A percentile compares a stretch with the other conserved stretches of the same genome.
phyloP scores from a whole-genome alignment of 2,797 vertebrate genomes.

The Poecilia velifera region DNA sequence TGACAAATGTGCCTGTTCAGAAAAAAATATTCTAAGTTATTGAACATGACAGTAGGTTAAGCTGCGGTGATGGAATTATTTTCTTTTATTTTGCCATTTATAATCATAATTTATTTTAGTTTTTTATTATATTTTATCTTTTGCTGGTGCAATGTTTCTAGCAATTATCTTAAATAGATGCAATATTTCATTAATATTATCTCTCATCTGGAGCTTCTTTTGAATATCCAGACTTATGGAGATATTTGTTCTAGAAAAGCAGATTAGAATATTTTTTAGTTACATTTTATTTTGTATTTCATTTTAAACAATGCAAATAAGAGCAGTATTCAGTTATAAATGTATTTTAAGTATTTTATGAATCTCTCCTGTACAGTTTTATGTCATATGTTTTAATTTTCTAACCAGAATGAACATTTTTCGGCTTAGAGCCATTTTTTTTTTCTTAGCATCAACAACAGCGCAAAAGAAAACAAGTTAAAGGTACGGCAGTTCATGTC shows the following conservation, averaged over 20 bases:
- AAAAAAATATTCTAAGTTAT: too few relatives aligned
- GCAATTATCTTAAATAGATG: not conserved
- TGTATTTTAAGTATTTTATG: not conserved
- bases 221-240: not conserved
- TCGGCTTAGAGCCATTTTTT: not conserved
- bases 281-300: not conserved
- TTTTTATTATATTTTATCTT: not conserved
- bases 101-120: not conserved
- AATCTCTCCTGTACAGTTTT: not conserved
- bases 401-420: not conserved
- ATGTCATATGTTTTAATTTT: not conserved
- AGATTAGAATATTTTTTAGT: not conserved
- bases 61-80: not conserved
- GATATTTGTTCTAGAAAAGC: not conserved
- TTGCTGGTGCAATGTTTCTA: not conserved
- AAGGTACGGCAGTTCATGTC: constrained; percentile 16
- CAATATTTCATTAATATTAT: not conserved
- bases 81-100: not conserved
- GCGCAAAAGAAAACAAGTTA: constrained; percentile 15
- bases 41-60: not conserved
- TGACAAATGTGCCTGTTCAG: too few relatives aligned
- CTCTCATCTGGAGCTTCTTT: not conserved
- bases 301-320: not conserved
- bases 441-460: not conserved
- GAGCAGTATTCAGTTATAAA: not conserved